Percentiles rank a stretch among this genome's conserved stretches.
Conservation (phyloP, 2,888 invertebrate genomes). For the Diarsia dahlii region DNA sequence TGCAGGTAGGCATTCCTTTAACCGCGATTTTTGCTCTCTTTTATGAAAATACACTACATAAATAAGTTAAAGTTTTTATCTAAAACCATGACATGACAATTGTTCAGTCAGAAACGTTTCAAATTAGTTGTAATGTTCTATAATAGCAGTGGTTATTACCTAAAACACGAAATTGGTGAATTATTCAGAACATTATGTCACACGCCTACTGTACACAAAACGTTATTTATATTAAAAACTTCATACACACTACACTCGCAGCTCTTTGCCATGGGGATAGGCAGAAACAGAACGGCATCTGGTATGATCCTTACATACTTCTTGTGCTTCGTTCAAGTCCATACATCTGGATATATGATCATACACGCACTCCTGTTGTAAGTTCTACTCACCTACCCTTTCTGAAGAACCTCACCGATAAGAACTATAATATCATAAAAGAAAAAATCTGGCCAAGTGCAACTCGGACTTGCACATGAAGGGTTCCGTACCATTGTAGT, state of each 20-base stretch:
- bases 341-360: not conserved
- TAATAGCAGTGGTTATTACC: conserved; percentile 4
- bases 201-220: conserved; percentile 5
- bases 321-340: not conserved
- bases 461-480: no score
- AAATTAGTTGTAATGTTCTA: conserved; percentile 28
- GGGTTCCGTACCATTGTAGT: no score
- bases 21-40: not conserved
- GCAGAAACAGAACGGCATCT: not conserved
- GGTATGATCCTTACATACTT: not conserved
- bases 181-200: conserved; percentile 9
- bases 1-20: not conserved
- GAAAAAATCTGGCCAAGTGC: not conserved
- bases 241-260: not conserved
- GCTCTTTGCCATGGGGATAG: no score
- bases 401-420: not conserved
- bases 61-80: not conserved
- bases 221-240: not conserved
- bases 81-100: conserved; percentile 12
- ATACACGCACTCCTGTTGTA: not conserved
- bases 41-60: not conserved
- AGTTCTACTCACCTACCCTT: not conserved
- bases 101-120: conserved; percentile 15
- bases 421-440: no score
- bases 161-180: conserved; percentile 24